A percentile compares a stretch with the other conserved stretches of the same genome.
Evolutionary conservation across 2,113 vertebrate species (phyloP).

Genomic region (Progne subis): DNA sequence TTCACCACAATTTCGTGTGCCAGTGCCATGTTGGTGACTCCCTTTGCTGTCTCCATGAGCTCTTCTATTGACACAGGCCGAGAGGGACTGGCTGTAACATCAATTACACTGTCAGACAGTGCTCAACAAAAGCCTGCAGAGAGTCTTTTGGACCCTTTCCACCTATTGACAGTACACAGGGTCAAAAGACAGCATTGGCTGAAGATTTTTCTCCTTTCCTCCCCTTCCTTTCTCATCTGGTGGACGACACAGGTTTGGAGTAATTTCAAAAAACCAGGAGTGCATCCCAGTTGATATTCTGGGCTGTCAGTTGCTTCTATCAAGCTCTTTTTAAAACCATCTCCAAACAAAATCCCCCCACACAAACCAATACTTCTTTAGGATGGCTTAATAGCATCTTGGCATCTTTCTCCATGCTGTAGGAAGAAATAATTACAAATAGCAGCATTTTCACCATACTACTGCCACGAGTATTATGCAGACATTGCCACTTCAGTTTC

Average conservation of each 20-base stretch:
- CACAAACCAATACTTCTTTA: not conserved
- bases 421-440: not conserved
- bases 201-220: not conserved
- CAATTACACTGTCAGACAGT: slow-evolving; percentile 21
- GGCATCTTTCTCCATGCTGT: not conserved
- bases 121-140: not conserved
- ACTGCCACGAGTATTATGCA: not conserved
- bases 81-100: slow-evolving; percentile 84
- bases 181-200: not conserved
- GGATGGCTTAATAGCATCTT: not conserved
- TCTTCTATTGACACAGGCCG: slow-evolving; percentile 87
- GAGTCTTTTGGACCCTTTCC: not conserved
- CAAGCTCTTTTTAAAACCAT: not conserved
- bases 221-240: not conserved
- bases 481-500: not conserved
- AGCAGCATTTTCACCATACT: not conserved
- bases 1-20: slow-evolving; percentile 96
- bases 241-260: not conserved
- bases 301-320: not conserved
- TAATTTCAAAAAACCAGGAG: not conserved
- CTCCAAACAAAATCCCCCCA: not conserved
- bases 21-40: slow-evolving; percentile 92
- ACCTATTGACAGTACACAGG: not conserved
- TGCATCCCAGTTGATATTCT: not conserved
- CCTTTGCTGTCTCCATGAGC: slow-evolving; percentile 90